Percentiles rank a stretch among this genome's conserved stretches.
These are phyloP conservation scores for Heliconius ismenius DNA, from an alignment of 2,888 invertebrate species.

Conservation along the genomic window DNA sequence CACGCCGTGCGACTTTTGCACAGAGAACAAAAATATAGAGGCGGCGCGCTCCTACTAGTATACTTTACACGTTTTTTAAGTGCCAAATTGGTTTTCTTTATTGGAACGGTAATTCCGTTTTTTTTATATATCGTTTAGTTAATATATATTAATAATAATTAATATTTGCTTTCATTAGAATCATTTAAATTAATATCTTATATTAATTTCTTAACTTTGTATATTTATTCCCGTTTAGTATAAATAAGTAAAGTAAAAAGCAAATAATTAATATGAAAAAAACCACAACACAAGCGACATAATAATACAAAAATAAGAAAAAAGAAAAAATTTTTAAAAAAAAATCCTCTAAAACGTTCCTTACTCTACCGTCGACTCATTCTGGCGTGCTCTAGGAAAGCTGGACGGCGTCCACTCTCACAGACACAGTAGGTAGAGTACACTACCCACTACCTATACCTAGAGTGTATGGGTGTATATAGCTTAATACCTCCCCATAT, in stretches of 20 bases:
- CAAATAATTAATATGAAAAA: neutral
- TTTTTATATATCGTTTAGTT: neutral
- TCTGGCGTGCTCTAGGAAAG: constrained; percentile 70
- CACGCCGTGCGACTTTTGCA: constrained; percentile 74
- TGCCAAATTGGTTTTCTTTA: constrained; percentile 48
- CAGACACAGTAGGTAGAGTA: constrained; percentile 51
- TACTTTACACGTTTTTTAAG: constrained; percentile 46
- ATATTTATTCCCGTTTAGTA: neutral
- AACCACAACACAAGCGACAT: neutral
- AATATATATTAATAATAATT: neutral
- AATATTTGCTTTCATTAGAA: neutral
- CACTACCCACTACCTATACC: constrained; percentile 22
- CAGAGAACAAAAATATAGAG: constrained; percentile 66
- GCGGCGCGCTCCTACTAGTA: constrained; percentile 45
- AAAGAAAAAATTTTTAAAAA: neutral
- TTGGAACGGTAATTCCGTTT: constrained; percentile 41
- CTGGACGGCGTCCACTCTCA: constrained; percentile 76
- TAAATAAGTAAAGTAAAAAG: too few species aligned
- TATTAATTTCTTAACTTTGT: neutral
- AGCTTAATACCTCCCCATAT: constrained; percentile 62
- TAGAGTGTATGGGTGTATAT: constrained; percentile 49
- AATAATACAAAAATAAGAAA: neutral
- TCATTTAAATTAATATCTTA: neutral
- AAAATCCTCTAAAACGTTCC: constrained; percentile 34
- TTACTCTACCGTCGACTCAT: constrained; percentile 57